Conservation (phyloP, 2,797 vertebrate species). For the Rhinoraja longicauda region DNA sequence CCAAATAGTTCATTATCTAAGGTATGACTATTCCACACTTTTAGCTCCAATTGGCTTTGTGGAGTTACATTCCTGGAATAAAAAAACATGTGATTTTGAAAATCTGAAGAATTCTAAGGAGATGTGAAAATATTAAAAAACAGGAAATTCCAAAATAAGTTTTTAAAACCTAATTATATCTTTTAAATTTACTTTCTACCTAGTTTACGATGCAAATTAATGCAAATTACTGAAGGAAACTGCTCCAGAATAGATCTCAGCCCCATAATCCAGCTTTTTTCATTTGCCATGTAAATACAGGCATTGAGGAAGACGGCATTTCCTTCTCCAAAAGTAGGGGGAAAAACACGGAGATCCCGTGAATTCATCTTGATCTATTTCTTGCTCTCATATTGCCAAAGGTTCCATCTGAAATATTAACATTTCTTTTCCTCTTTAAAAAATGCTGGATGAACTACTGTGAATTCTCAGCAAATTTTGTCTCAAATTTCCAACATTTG, state of each 20-base stretch:
- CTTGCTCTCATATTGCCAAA: not conserved
- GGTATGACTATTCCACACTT: conserved; percentile 91
- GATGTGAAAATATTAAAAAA: conserved; percentile 5
- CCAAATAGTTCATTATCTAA: conserved; percentile 87
- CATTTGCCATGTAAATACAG: not conserved
- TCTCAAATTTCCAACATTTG: conserved; percentile 2
- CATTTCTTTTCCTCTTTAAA: not conserved
- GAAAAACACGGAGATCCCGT: not conserved
- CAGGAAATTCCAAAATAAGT: not conserved
- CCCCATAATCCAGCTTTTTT: no score
- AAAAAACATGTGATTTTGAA: not conserved
- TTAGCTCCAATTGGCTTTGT: conserved; percentile 84
- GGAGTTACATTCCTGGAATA: conserved; percentile 78
- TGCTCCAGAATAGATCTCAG: not conserved
- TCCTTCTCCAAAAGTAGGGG: not conserved
- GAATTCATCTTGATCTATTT: not conserved
- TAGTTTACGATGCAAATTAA: not conserved
- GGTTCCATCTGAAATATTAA: not conserved
- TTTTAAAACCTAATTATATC: conserved; percentile 12
- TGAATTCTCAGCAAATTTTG: not conserved
- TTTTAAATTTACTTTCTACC: not conserved
- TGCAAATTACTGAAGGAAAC: not conserved
- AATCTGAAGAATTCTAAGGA: not conserved
- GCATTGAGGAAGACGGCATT: not conserved
- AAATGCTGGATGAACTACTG: not conserved